phyloP scores from a whole-genome alignment of 2,797 vertebrate genomes.

The Sebastes diaconus region DNA sequence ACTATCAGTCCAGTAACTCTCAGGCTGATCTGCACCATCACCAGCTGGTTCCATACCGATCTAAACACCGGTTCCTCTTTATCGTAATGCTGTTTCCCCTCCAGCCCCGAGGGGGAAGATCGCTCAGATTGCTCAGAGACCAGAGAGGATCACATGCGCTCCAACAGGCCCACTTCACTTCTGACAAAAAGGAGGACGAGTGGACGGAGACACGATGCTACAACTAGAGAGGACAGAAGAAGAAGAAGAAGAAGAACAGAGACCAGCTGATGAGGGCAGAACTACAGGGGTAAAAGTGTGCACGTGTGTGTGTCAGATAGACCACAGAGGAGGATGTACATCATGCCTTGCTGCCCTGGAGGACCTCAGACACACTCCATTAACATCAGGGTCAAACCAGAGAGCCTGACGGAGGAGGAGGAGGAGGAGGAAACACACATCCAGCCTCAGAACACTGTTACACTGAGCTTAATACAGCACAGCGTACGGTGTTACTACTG shows the following conservation, averaged over 20 bases:
- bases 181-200: background rate
- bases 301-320: conserved; percentile 1
- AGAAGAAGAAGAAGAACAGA: background rate
- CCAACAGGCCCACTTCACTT: background rate
- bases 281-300: background rate
- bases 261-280: background rate
- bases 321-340: conserved; percentile 22
- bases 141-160: background rate
- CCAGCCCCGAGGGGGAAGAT: too few species aligned
- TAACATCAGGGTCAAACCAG: conserved; percentile 49
- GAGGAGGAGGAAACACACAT: conserved; percentile 13
- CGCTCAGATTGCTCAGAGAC: background rate
- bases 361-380: conserved; percentile 63
- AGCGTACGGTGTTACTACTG: too few species aligned
- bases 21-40: conserved; percentile 24
- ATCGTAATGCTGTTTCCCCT: conserved; percentile 28
- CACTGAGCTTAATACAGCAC: too few species aligned
- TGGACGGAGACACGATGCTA: too few species aligned
- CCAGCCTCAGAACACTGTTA: background rate
- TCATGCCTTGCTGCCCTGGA: conserved; percentile 45
- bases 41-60: background rate
- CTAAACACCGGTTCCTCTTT: conserved; percentile 18
- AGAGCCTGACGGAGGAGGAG: conserved; percentile 13
- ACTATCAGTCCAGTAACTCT: background rate
- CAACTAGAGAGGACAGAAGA: background rate